Evolutionary conservation across 2,888 invertebrate genomes (phyloP).

Genomic region (Corythucha ciliata): DNA sequence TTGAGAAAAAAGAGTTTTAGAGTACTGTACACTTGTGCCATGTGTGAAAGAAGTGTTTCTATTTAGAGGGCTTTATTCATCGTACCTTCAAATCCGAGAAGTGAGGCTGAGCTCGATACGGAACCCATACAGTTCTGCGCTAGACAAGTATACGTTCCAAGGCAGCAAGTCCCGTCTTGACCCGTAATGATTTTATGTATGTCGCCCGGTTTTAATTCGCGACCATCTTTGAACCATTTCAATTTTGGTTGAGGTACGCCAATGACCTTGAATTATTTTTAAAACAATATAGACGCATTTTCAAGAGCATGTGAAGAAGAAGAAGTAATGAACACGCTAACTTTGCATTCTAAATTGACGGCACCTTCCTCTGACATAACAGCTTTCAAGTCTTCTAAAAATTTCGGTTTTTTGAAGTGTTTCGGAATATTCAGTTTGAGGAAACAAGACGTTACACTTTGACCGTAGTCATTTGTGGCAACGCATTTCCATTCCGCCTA

Average conservation of each 20-base stretch:
- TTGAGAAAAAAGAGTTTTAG: no score
- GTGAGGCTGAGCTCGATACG: constrained; percentile 76
- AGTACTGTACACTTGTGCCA: no score
- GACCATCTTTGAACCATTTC: constrained; percentile 88
- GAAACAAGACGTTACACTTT: constrained; percentile 78
- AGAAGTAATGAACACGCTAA: no score
- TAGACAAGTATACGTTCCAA: constrained; percentile 85
- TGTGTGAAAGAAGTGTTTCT: no score
- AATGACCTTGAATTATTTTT: constrained; percentile 51
- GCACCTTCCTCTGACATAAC: constrained; percentile 80
- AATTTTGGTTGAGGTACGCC: constrained; percentile 82
- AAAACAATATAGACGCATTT: background rate
- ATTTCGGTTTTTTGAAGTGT: constrained; percentile 80
- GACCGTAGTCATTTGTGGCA: constrained; percentile 79
- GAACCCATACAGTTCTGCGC: constrained; percentile 86
- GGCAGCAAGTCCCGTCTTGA: constrained; percentile 78
- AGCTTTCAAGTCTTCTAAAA: constrained; percentile 74
- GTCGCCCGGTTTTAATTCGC: constrained; percentile 80
- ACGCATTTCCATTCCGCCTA: constrained; percentile 85
- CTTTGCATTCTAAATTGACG: constrained; percentile 82
- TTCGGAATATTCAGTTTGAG: constrained; percentile 74
- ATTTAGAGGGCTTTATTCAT: no score
- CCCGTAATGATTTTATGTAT: constrained; percentile 85
- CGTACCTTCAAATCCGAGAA: constrained; percentile 77
- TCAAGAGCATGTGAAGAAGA: background rate